Evolutionary conservation across 1,140 invertebrate species (phyloP).

Genomic region (Dreissena rostriformis): DNA sequence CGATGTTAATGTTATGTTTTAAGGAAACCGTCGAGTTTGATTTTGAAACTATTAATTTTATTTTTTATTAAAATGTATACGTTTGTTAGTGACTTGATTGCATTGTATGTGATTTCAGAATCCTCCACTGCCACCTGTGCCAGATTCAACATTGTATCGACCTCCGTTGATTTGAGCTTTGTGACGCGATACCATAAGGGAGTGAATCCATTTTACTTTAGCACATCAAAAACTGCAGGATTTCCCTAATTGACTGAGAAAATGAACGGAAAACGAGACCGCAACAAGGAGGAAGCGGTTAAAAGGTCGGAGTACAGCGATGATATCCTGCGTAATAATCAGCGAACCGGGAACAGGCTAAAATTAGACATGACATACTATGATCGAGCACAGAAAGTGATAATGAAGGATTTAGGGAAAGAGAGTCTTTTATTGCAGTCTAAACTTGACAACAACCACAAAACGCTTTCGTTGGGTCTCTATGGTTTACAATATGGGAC

Average conservation of each 20-base stretch:
- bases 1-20: no score
- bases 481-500: constrained; percentile 35
- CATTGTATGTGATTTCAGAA: no score
- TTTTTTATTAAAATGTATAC: no score
- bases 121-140: no score
- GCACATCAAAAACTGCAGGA: no score
- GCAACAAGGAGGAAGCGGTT: not conserved
- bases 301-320: constrained; percentile 63
- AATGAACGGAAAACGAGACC: not conserved
- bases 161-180: no score
- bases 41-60: no score
- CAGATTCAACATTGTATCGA: no score
- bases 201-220: no score
- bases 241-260: not conserved
- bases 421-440: constrained; percentile 40
- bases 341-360: constrained; percentile 56
- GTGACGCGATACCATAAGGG: no score
- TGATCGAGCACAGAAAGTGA: constrained; percentile 46
- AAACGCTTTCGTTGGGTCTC: constrained; percentile 31
- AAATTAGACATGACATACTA: constrained; percentile 47
- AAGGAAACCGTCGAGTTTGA: no score
- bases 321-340: constrained; percentile 56
- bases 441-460: constrained; percentile 35
- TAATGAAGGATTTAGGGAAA: constrained; percentile 54
- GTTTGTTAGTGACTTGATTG: no score